Base-by-base conservation (phyloP, 2,888 invertebrate species). In the Heteropelma amictum region DNA sequence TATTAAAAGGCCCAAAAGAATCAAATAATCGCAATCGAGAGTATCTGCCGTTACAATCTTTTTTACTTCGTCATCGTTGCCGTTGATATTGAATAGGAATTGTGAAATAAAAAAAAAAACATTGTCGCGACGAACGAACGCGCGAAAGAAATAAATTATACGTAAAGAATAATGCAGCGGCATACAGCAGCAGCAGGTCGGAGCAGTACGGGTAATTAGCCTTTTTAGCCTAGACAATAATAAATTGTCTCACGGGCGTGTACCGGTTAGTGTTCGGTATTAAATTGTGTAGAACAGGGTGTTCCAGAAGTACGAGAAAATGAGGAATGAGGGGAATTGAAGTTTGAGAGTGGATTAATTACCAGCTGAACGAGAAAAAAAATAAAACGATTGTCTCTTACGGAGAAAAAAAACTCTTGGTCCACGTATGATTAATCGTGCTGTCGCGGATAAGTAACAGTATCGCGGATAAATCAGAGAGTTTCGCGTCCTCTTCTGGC, bases 151-250 rank as follows among this genome's bases (percentile, higher is more conserved):
- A 47, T 49, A 47, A 23, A 79, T 81, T 58, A 42, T 60, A 47
- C 42, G 45, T 21, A 45, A 75, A 6, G 53, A 14, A 69, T 67
- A 71, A 64, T 54, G 71, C 65, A 68, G 67, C 75, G 68, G 60
- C 65, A 42, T 71, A 71, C 81, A 78, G 82, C 82, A 80, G 72
- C 71, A 83, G 82, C 86, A 87, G 85, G 85, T 88, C 87, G 87
- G 87, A 88, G 81, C 84, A 87, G 84, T 88, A 87, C 87, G 87
- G 87, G 87, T 88, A 87, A 83, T 82, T 85, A 86, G 83, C 81
- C 82, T 85, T 85, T 56, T 83, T 84, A 81, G 82, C 80, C 80
- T 79, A 78, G 79, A 83, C 80, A 83, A 82, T 85, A 81, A 84
- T 84, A 84, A 84, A 83, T 83, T 83, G 83, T 82, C 82, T 82